phyloP scores from a whole-genome alignment of 2,797 vertebrate species.

The Lepus townsendii region DNA sequence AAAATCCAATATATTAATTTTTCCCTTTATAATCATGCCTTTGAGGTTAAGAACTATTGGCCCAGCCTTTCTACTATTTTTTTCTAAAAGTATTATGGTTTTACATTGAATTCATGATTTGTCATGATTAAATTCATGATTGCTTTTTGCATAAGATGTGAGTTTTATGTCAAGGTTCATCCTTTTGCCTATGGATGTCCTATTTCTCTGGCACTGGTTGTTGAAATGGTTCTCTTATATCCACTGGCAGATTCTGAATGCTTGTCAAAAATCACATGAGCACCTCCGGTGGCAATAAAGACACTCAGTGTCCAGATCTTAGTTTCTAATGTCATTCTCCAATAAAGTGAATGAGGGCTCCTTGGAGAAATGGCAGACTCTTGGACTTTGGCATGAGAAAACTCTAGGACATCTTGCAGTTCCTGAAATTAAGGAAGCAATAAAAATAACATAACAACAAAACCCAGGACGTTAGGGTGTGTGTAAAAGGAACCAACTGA shows the following conservation, averaged over 20 bases:
- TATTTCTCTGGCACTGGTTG: background rate
- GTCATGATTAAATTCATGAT: background rate
- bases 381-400: background rate
- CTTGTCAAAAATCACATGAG: slow-evolving; percentile 10
- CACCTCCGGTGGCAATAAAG: background rate
- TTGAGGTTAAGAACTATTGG: slow-evolving; percentile 11
- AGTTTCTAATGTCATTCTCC: background rate
- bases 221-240: slow-evolving; percentile 10
- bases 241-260: background rate
- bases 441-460: background rate
- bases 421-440: background rate
- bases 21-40: slow-evolving; percentile 1
- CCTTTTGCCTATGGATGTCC: background rate
- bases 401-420: background rate
- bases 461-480: background rate
- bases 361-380: slow-evolving; percentile 18
- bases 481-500: background rate
- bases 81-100: background rate
- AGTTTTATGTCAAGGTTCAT: background rate
- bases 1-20: background rate
- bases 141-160: slow-evolving; percentile 6
- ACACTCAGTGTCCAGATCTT: background rate
- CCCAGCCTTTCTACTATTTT: background rate
- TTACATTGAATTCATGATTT: slow-evolving; percentile 21
- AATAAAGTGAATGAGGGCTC: slow-evolving; percentile 5